Base-by-base conservation (phyloP, 1,140 invertebrate species). In the Eumaeus atala region DNA sequence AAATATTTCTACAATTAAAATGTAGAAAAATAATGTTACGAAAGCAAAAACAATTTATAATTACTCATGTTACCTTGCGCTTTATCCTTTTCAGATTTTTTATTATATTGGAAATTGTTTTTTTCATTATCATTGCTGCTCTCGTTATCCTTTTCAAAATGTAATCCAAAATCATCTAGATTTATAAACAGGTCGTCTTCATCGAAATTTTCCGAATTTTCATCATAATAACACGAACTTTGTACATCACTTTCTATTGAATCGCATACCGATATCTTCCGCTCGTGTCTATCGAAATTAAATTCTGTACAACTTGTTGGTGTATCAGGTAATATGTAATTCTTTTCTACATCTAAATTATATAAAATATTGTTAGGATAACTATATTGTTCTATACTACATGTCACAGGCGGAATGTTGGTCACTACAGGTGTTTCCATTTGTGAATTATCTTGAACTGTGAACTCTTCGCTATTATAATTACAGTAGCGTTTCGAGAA, bases 401-500 rank as follows among this genome's bases (percentile, higher is more conserved):
- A 81, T 6, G 86, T 62, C 11, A 66, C 53, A 48, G 67, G 65
- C 44, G 65, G 54, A 51, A 61, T 63, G 54, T 58, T 70, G 49
- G 66, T 37, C 37, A 61, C 40, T 21, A 67, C 47, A 21, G 57
- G 59, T 37, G 59, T 56, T 51, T 67, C 57, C 35, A 53, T 61
- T 34, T 77, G 61, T 44, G 66, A 72, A 8, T 60, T 40, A 48
- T 55, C 58, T 49, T 70, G 72, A 14, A 17, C 28, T 42, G 10
- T 68, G 42, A 51, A 62, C 50, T 76, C 67, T 56, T 83, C 78
- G 40, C 72, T 78, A 57, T 68, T 79, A 50, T 72, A 85, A 58
- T 78, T 85, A 47, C 77, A 77, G 52, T 84, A 87, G 6, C 80
- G 72, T 54, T 86, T 88, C 3, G 86, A 83, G 66, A 88, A 88